Evolutionary conservation across 2,797 vertebrate species (phyloP).

Genomic region (Loriculus beryllinus): DNA sequence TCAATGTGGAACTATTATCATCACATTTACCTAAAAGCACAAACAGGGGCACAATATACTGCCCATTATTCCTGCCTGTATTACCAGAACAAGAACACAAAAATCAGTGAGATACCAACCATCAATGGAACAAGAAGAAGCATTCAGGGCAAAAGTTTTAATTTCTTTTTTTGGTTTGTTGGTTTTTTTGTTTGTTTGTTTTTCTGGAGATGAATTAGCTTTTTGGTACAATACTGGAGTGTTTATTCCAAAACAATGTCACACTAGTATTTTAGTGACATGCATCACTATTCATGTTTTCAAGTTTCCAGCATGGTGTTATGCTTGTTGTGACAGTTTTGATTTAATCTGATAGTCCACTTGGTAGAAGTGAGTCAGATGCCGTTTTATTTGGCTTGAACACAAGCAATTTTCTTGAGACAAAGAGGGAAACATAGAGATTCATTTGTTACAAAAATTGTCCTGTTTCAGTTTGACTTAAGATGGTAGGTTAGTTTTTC

Average conservation of each 20-base stretch:
- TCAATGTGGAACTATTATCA: accelerated
- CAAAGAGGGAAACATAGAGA: not conserved
- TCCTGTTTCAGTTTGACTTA: not conserved
- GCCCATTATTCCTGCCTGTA: not conserved
- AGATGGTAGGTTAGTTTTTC: not conserved
- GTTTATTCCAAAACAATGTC: not conserved
- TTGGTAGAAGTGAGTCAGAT: not conserved
- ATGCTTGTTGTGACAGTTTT: not conserved
- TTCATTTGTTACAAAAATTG: not conserved
- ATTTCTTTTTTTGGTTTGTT: not conserved
- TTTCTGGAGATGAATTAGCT: not conserved
- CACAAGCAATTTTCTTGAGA: not conserved
- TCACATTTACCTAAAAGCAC: not conserved
- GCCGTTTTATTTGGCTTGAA: not conserved
- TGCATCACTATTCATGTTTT: not conserved
- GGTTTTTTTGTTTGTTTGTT: not conserved
- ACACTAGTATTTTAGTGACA: not conserved
- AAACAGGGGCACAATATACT: not conserved
- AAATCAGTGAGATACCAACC: not conserved
- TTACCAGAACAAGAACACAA: not conserved
- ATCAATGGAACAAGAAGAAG: not conserved
- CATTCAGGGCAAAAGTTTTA: not conserved
- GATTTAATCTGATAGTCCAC: not conserved
- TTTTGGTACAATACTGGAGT: not conserved
- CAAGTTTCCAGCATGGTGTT: not conserved